Evolutionary conservation across 2,113 vertebrate species (phyloP).

Genomic region (Uropsilus gracilis): DNA sequence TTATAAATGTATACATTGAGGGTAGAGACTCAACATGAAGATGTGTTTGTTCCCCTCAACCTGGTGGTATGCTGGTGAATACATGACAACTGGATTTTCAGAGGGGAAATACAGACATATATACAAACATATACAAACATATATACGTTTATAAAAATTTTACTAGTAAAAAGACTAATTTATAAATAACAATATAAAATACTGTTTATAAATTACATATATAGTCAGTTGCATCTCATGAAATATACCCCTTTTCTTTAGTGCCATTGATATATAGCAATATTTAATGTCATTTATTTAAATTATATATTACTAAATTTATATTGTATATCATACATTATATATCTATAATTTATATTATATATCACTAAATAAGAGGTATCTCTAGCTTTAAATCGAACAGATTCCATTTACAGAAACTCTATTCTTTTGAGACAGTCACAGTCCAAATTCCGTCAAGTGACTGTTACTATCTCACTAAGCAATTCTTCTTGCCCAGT

Average conservation of each 20-base stretch:
- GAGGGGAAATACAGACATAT: background rate
- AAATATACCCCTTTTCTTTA: background rate
- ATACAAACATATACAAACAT: background rate
- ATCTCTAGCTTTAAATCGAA: background rate
- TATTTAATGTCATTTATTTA: too few species aligned
- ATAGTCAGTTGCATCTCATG: too few species aligned
- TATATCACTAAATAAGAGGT: background rate
- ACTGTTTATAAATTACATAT: background rate
- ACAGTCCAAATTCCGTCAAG: background rate
- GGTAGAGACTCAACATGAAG: background rate
- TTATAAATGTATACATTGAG: background rate
- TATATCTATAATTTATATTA: too few species aligned
- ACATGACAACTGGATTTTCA: background rate
- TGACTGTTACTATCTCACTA: too few species aligned
- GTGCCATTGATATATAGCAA: too few species aligned
- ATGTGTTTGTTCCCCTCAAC: too few species aligned
- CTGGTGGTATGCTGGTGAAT: background rate
- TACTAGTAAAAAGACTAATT: background rate
- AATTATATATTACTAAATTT: too few species aligned
- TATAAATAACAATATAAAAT: background rate
- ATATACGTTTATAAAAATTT: background rate
- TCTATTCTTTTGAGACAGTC: background rate
- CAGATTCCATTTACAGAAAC: background rate
- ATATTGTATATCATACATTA: too few species aligned
- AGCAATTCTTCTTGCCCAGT: too few species aligned